Conservation (phyloP, 2,888 invertebrate genomes). For the Galeopsomyia nigrocyanea region DNA sequence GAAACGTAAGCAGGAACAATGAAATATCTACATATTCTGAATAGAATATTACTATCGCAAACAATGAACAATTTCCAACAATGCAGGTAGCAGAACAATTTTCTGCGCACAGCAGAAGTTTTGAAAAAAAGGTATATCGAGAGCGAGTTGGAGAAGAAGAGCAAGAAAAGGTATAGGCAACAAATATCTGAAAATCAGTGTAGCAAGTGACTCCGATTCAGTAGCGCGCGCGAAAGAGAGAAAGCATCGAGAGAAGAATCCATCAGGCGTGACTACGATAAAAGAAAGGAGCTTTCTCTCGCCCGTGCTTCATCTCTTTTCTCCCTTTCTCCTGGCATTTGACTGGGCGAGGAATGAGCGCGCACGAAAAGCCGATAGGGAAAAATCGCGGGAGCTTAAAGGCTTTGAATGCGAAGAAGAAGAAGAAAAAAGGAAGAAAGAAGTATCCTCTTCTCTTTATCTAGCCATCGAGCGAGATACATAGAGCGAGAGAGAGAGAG, state of each 20-base stretch:
- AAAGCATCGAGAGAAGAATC: conserved; percentile 23
- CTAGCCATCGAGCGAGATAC: conserved; percentile 42
- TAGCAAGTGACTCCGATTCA: conserved; percentile 12
- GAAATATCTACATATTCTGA: too few relatives aligned
- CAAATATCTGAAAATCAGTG: conserved; percentile 9
- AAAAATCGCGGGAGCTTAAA: conserved; percentile 40
- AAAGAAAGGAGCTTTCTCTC: conserved; percentile 32
- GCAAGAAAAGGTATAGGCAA: background rate
- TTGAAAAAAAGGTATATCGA: conserved; percentile 3
- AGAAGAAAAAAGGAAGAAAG: conserved; percentile 11
- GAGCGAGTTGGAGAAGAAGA: background rate
- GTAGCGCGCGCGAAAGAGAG: background rate
- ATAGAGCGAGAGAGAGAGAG: conserved; percentile 7
- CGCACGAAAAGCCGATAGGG: conserved; percentile 35
- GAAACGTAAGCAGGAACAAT: too few relatives aligned
- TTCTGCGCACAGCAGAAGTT: too few relatives aligned
- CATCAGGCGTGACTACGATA: conserved; percentile 42
- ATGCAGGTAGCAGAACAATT: too few relatives aligned
- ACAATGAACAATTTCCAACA: too few relatives aligned
- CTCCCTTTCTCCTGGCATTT: conserved; percentile 26
- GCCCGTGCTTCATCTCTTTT: conserved; percentile 2
- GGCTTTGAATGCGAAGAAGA: conserved; percentile 7
- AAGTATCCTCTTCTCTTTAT: conserved; percentile 30
- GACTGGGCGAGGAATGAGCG: conserved; percentile 31
- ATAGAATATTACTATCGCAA: too few relatives aligned